Conservation (phyloP, 2,888 invertebrate species). For the Caenorhabditis uteleia region DNA sequence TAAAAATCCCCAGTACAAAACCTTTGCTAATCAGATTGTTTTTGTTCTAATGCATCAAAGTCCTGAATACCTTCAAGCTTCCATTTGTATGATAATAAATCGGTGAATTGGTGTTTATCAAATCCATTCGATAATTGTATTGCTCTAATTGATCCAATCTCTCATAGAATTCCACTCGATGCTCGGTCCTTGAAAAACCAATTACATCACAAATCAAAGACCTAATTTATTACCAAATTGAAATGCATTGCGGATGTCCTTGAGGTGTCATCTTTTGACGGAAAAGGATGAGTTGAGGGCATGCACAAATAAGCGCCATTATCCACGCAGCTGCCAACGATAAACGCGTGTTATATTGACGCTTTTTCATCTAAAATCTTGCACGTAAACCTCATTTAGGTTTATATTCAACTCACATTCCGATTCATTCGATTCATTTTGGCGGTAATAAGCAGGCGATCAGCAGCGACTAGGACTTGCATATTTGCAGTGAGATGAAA, state of each 20-base stretch:
- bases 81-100: slow-evolving; percentile 23
- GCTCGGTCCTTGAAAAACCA: slow-evolving; percentile 14
- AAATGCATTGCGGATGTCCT: slow-evolving; percentile 50
- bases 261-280: slow-evolving; percentile 23
- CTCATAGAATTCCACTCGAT: slow-evolving; percentile 25
- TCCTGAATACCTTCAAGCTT: slow-evolving; percentile 31
- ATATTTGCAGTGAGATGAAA: slow-evolving; percentile 59
- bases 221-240: slow-evolving; percentile 36
- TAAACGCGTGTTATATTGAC: slow-evolving; percentile 43
- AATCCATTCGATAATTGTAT: slow-evolving; percentile 1
- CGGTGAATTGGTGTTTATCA: slow-evolving; percentile 14
- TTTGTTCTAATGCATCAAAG: too few species aligned
- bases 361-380: slow-evolving; percentile 30
- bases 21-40: too few species aligned
- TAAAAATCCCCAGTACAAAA: too few species aligned
- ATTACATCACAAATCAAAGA: neutral
- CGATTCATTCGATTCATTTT: slow-evolving; percentile 44
- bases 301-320: slow-evolving; percentile 48
- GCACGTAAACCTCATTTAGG: neutral
- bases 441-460: slow-evolving; percentile 51
- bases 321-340: slow-evolving; percentile 47
- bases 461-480: slow-evolving; percentile 57
- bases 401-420: slow-evolving; percentile 19
- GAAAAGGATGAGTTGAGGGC: slow-evolving; percentile 51
- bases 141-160: slow-evolving; percentile 16